phyloP scores from a whole-genome alignment of 2,888 invertebrate genomes.

The Apamea crenata region DNA sequence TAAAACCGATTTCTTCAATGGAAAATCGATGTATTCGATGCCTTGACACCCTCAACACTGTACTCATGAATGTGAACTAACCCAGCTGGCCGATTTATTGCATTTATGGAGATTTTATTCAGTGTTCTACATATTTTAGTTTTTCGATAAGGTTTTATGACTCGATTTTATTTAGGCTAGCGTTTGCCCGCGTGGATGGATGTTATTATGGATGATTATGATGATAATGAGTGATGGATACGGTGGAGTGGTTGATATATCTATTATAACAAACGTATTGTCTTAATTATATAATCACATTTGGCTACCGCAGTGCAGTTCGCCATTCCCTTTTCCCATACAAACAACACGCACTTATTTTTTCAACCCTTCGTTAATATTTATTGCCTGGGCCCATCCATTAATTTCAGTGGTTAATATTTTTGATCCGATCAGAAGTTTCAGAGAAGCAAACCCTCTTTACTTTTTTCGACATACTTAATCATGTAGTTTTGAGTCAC shows the following conservation, averaged over 20 bases:
- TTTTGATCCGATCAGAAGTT: not conserved
- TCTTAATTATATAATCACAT: not conserved
- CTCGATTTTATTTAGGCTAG: not conserved
- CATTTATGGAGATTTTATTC: not conserved
- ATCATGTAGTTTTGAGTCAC: not conserved
- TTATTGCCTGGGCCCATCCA: not conserved
- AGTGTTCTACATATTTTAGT: not conserved
- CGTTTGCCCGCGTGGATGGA: too few relatives aligned
- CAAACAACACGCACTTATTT: not conserved
- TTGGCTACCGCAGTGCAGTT: not conserved
- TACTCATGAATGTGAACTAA: constrained; percentile 17
- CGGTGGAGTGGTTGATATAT: too few relatives aligned
- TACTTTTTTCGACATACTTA: not conserved
- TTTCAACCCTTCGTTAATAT: not conserved
- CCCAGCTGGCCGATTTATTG: not conserved
- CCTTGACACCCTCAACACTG: constrained; percentile 1
- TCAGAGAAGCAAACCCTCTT: not conserved
- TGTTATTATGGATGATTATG: not conserved
- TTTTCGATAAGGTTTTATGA: not conserved
- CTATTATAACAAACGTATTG: too few relatives aligned
- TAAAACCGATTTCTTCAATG: not conserved
- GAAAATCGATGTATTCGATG: not conserved
- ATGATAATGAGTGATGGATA: too few relatives aligned
- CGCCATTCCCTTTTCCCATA: not conserved
- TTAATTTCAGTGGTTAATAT: not conserved